Base-by-base conservation (phyloP, 2,113 vertebrate species). In the Brienomyrus longianalis region DNA sequence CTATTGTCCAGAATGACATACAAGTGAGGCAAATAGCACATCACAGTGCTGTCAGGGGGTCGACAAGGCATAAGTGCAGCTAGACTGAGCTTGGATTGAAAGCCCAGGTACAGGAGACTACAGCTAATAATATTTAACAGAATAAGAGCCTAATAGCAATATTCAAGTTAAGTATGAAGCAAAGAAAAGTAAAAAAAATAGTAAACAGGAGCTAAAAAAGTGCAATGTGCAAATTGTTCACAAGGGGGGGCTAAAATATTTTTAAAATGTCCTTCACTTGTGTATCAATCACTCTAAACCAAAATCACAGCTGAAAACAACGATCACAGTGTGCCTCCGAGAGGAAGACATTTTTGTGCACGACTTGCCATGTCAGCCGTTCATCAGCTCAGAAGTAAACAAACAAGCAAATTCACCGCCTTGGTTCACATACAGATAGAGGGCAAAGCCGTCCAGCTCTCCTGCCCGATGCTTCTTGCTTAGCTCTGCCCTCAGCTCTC, bases 391-490 rank as follows among this genome's bases (percentile, higher is more conserved):
- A 31, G 59, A 27, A n/a, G 9, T n/a, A 0, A 70, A 31, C 15
- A 54, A 31, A 4, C 1, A 31, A 31, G 0, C 0, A 31, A 11
- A 66, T 6, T 27, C 23, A 66, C 23, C 8, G 59, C 59, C 62
- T 27, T 11, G n/a, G 62, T 3, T 70, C 27, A 92, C 96, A 94
- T 96, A 99, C 98, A 99, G 93, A 92, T 99, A 99, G 56, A 99
- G 96, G 4, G 98, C 96, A 94, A 99, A 99, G 23, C 98, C 98
- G 85, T 99, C 98, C 94, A 99, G 93, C 90, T 99, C 98, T 93
- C 97, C 96, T 45, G 97, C 96, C 80, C 94, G 97, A 93, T 99
- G 98, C 89, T 98, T 99, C 94, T 99, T 99, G 94, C 98, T 99
- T 91, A 99, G 97, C 89, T 99, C 98, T 43, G 99, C 98, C 91